Conservation (phyloP, 2,113 vertebrate genomes). For the Capricornis sumatraensis region DNA sequence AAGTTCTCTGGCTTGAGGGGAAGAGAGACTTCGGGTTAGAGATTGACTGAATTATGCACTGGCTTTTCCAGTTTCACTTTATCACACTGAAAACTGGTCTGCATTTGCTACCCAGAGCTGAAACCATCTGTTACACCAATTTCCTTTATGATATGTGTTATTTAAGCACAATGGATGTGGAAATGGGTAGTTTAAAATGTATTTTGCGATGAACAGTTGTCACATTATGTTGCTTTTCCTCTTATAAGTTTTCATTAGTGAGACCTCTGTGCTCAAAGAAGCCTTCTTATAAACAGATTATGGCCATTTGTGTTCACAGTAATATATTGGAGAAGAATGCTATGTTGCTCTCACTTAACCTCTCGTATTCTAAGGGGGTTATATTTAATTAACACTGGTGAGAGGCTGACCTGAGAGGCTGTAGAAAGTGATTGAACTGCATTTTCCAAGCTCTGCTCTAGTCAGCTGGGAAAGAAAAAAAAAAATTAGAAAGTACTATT, state of each 20-base stretch:
- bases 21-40: constrained; percentile 66
- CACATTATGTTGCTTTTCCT: neutral
- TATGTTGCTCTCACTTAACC: constrained; percentile 86
- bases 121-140: constrained; percentile 71
- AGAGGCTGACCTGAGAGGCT: constrained; percentile 88
- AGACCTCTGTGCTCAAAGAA: constrained; percentile 44
- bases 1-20: neutral
- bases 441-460: constrained; percentile 81
- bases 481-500: constrained; percentile 81
- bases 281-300: constrained; percentile 50
- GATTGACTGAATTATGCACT: constrained; percentile 55
- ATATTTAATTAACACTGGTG: constrained; percentile 93
- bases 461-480: constrained; percentile 81
- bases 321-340: constrained; percentile 67
- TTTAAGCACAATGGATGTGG: constrained; percentile 72
- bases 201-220: constrained; percentile 65
- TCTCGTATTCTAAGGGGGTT: constrained; percentile 86
- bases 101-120: constrained; percentile 41
- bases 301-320: constrained; percentile 61
- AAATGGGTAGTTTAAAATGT: constrained; percentile 62
- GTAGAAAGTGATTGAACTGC: constrained; percentile 85
- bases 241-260: constrained; percentile 68
- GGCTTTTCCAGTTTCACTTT: constrained; percentile 67
- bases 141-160: constrained; percentile 64
- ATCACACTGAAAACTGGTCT: constrained; percentile 73